Evolutionary conservation across 2,888 invertebrate species (phyloP).

Genomic region (Sialis fuliginosa): DNA sequence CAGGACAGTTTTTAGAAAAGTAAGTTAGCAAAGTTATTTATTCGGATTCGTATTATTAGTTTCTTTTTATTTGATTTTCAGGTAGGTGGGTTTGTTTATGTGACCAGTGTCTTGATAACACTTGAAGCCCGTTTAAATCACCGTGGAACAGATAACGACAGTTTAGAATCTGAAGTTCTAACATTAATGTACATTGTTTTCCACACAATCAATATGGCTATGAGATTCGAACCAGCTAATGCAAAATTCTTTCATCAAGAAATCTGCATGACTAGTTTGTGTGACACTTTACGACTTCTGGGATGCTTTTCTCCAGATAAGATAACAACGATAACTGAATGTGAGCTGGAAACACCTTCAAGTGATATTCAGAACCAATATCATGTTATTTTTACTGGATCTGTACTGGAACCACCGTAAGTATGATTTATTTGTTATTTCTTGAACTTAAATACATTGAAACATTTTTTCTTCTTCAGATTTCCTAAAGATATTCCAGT

Average conservation of each 20-base stretch:
- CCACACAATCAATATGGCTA: conserved; percentile 88
- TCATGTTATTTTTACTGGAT: conserved; percentile 61
- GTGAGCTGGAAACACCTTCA: conserved; percentile 14
- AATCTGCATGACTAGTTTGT: conserved; percentile 86
- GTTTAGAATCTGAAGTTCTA: conserved; percentile 39
- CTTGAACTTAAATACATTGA: neutral
- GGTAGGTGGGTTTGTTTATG: conserved; percentile 92
- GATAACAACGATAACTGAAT: conserved; percentile 18
- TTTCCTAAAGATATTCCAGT: conserved; percentile 58
- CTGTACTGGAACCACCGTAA: conserved; percentile 50
- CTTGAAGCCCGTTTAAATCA: conserved; percentile 65
- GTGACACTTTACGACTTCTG: conserved; percentile 77
- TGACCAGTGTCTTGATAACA: conserved; percentile 86
- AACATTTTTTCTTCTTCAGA: conserved; percentile 23
- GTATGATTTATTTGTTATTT: conserved; percentile 11
- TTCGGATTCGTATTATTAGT: neutral
- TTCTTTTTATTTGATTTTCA: conserved; percentile 14
- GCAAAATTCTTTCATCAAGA: conserved; percentile 96
- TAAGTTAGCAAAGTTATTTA: conserved; percentile 13
- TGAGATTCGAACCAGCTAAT: conserved; percentile 98
- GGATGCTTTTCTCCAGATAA: conserved; percentile 58
- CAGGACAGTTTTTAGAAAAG: conserved; percentile 91
- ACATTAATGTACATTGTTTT: conserved; percentile 75
- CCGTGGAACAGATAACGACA: conserved; percentile 16
- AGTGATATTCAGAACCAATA: conserved; percentile 28